Conservation (phyloP, 2,888 invertebrate species). For the Drosophila borborema region DNA sequence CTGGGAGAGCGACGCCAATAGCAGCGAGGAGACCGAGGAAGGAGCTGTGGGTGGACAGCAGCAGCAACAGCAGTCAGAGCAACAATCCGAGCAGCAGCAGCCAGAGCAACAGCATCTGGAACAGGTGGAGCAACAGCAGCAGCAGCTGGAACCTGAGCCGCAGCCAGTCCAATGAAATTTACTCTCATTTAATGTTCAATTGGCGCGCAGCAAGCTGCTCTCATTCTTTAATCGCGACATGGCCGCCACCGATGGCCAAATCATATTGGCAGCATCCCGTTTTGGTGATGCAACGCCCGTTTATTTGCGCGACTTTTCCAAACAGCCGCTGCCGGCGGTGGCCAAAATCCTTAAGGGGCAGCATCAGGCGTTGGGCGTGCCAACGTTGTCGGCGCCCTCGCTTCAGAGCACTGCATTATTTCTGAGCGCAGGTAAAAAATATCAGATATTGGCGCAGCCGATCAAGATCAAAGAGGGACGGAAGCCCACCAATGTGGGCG, state of each 20-base stretch:
- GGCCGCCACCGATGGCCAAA: conserved; percentile 96
- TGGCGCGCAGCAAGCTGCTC: conserved; percentile 85
- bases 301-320: conserved; percentile 87
- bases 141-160: conserved; percentile 32
- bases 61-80: conserved; percentile 15
- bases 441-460: conserved; percentile 94
- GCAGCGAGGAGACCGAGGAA: conserved; percentile 30
- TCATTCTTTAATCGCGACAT: conserved; percentile 86
- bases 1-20: conserved; percentile 38
- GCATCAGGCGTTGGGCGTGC: conserved; percentile 95
- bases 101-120: conserved; percentile 1
- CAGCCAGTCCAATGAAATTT: conserved; percentile 84
- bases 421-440: conserved; percentile 93
- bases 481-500: conserved; percentile 90
- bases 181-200: conserved; percentile 85
- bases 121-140: conserved; percentile 8
- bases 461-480: conserved; percentile 96
- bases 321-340: conserved; percentile 92
- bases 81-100: background rate
- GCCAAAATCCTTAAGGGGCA: conserved; percentile 97
- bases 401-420: conserved; percentile 94
- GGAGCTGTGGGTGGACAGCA: conserved; percentile 61
- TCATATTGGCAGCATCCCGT: conserved; percentile 92
- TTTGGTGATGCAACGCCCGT: conserved; percentile 86
- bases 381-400: conserved; percentile 93